Base-by-base conservation (phyloP, 1,140 invertebrate species). In the Aporrectodea caliginosa region DNA sequence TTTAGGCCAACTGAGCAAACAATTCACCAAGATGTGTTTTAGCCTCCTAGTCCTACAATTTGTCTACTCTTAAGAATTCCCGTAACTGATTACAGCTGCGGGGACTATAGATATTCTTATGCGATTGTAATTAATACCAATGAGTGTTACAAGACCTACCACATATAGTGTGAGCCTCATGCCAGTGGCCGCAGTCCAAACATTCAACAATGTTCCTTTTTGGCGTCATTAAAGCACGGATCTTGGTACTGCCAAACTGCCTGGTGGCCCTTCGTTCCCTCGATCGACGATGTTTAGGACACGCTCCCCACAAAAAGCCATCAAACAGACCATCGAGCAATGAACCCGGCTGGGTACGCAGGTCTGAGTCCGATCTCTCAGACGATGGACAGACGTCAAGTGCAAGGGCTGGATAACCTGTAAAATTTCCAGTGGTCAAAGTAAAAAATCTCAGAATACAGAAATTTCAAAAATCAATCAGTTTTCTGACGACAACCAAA, bases 201-300 rank as follows among this genome's bases (percentile, higher is more conserved):
- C 95, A 97, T 0, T 91, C 90, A 80, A 92, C 87, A 69, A 97
- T 87, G 87, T 94, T 92, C 6, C 89, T 93, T 87, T 93, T 94
- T 1, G 92, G 92, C 33, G 90, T 87, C 27, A 83, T 82, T 90
- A 89, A 94, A 94, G 90, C 90, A 91, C 27, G 90, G 91, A 92
- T 69, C 92, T 87, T 1, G 90, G 90, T 72, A 83, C 83, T 6
- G 93, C 93, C 31, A 87, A 91, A 94, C 89, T 92, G 94, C 78
- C 93, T 89, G 71, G 90, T 92, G 81, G 89, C 85, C 79, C 93
- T 90, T 86, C 90, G 92, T 84, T 96, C 94, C 43, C 94, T 78
- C 0, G 92, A 91, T 82, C 93, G 88, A 84, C 94, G 89, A 75
- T 90, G 90, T 84, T 93, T 94, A 0, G 94, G 95, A 1, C 94